Conservation (phyloP, 2,113 vertebrate genomes). For the Merops nubicus region DNA sequence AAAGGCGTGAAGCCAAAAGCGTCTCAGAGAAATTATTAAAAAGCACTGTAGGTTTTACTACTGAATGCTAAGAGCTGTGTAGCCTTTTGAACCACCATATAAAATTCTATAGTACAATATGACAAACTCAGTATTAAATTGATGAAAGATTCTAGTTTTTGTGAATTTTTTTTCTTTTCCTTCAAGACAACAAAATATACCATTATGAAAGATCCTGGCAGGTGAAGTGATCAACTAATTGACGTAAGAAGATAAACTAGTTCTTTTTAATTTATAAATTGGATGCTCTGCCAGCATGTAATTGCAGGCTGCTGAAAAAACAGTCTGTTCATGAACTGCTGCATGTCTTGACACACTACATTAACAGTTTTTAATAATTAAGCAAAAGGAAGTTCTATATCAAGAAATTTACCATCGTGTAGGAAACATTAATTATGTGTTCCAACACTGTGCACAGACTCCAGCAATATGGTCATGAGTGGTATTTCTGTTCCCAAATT, state of each 20-base stretch:
- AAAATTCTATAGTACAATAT: background rate
- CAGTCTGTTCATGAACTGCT: background rate
- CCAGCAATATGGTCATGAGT: background rate
- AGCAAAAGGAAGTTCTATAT: background rate
- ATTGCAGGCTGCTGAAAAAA: background rate
- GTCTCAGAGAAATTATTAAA: background rate
- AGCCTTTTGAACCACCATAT: background rate
- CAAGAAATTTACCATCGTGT: background rate
- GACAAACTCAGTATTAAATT: background rate
- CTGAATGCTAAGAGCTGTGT: background rate
- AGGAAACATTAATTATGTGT: background rate
- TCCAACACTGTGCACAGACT: background rate
- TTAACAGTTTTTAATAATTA: background rate
- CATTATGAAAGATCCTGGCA: background rate
- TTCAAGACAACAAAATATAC: background rate
- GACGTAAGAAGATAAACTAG: background rate
- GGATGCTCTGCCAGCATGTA: background rate
- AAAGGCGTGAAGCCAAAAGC: background rate
- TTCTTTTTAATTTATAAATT: background rate
- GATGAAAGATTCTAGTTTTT: background rate
- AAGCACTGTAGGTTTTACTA: background rate
- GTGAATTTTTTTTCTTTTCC: background rate
- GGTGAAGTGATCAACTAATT: background rate
- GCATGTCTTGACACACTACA: background rate
- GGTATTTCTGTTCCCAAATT: background rate